phyloP scores from a whole-genome alignment of 1,140 invertebrate genomes.

The Drosophila jambulina region DNA sequence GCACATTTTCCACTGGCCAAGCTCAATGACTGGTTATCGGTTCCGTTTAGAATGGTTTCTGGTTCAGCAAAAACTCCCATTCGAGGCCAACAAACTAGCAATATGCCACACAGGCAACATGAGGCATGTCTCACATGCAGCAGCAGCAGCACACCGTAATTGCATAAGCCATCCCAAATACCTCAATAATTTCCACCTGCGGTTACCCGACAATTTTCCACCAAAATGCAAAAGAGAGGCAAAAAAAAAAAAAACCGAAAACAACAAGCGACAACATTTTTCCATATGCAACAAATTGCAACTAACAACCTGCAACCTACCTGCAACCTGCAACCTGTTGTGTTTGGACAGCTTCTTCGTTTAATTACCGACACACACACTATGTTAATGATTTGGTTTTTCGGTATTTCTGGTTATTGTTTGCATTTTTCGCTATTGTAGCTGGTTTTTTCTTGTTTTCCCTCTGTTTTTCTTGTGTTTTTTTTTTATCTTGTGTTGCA shows the following conservation, averaged over 20 bases:
- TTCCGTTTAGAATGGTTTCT: constrained; percentile 65
- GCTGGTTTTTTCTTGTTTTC: constrained; percentile 2
- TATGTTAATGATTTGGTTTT: constrained; percentile 68
- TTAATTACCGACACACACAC: constrained; percentile 54
- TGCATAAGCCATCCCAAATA: constrained; percentile 68
- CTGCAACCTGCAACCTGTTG: constrained; percentile 55
- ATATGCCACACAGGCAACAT: constrained; percentile 44
- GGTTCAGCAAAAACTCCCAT: constrained; percentile 31
- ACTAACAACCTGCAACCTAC: constrained; percentile 16
- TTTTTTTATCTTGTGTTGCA: constrained; percentile 51
- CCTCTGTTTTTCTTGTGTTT: neutral
- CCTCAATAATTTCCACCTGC: constrained; percentile 61
- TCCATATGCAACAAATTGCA: constrained; percentile 43
- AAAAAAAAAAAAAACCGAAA: constrained; percentile 14
- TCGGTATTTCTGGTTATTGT: constrained; percentile 78
- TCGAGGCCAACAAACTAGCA: constrained; percentile 20
- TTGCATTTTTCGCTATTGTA: constrained; percentile 42
- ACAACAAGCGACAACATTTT: constrained; percentile 44
- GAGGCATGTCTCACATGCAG: constrained; percentile 59
- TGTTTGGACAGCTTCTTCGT: constrained; percentile 62
- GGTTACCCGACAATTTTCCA: constrained; percentile 27
- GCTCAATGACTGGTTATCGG: constrained; percentile 69
- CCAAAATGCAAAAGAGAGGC: constrained; percentile 22
- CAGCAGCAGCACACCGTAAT: constrained; percentile 55
- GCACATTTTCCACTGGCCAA: constrained; percentile 55